Evolutionary conservation across 2,888 invertebrate genomes (phyloP), one percentile per base, ranked within the genome.

Genomic region (Molorchus minor): DNA sequence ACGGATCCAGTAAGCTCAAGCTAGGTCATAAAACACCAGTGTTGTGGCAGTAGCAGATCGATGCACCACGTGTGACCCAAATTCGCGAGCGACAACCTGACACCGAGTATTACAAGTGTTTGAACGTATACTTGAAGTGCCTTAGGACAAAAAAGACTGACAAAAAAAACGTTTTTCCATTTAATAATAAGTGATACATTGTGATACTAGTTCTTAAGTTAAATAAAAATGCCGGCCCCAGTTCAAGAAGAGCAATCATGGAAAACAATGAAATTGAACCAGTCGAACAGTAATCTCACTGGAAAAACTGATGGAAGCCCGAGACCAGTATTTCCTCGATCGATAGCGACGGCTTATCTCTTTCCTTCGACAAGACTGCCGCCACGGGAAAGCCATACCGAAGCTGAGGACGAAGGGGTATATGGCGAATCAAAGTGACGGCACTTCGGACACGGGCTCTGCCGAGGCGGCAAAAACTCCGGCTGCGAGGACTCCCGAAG

Each of bases 381-480:
- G 57, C 71, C n/a, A 58, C 68, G 67, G 51, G 66, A 75, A 54
- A 60, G 62, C 3, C 62, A 74, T 3, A 67, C 71, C 10, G 72
- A 74, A 52, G 73, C 74, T 21, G 83, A 83, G 76, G 87, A 87
- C 73, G 88, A 89, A 70, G 86, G 86, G 41, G 85, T 86, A 82
- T 65, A 79, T 83, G 75, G 85, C 83, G 1, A 90, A 89, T 76
- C 79, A 87, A 17, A 89, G 89, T 40, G 89, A 89, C 78, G 84
- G 86, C 69, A 87, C 84, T 33, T 87, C 87, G 15, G 88, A 88
- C 53, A 82, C 85, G 35, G 86, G 86, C 56, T 86, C 86, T 45
- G 84, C 85, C 51, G 86, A 45, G 86, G 85, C 35, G 86, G 86
- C 61, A 88, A 87, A 77, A 89, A 89, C 76, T 88, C 89, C 54